Evolutionary conservation across 1,140 invertebrate species (phyloP).

Genomic region (Bombus confusus): DNA sequence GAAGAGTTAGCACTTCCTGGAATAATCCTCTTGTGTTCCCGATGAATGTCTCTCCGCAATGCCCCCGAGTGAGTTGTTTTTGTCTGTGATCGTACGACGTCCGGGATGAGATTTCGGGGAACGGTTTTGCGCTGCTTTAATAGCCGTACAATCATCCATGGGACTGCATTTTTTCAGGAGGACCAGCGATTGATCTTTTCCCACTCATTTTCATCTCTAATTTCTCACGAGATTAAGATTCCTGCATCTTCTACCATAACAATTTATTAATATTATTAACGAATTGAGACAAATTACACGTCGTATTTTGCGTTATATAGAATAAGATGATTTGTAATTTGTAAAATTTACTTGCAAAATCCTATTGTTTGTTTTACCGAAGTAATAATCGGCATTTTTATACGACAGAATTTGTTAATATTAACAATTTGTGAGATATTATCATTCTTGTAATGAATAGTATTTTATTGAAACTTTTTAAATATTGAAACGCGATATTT

Average conservation of each 20-base stretch:
- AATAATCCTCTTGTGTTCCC: conserved; percentile 41
- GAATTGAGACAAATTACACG: background rate
- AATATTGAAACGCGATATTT: too few species aligned
- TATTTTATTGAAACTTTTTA: background rate
- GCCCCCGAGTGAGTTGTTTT: background rate
- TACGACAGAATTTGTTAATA: background rate
- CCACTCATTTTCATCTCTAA: background rate
- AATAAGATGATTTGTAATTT: background rate
- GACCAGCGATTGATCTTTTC: background rate
- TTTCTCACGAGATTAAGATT: background rate
- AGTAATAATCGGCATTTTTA: background rate
- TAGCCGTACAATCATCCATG: background rate
- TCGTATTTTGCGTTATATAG: background rate
- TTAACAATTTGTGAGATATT: background rate
- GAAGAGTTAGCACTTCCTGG: conserved; percentile 1
- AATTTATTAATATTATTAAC: background rate
- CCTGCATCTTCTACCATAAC: too few species aligned
- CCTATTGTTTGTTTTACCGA: too few species aligned
- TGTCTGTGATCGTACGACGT: background rate
- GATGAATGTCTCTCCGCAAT: background rate
- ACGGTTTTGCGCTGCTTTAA: background rate
- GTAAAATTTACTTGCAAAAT: background rate
- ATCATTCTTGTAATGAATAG: background rate
- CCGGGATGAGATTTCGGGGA: too few species aligned
- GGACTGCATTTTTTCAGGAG: background rate